Base-by-base conservation (phyloP, 1,140 invertebrate species). In the Brachionus paranguensis region DNA sequence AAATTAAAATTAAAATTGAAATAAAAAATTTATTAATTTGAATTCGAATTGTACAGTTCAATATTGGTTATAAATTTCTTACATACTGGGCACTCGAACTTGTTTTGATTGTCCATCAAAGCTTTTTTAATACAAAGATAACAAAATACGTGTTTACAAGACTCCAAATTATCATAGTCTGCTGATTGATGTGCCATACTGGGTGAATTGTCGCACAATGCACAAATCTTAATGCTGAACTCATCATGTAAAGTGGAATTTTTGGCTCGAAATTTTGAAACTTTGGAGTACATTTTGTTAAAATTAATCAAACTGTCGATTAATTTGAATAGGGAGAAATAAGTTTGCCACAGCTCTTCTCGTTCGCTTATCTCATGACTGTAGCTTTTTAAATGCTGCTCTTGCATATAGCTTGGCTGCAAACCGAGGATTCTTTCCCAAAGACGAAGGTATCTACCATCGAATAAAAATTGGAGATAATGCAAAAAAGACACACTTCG, bases 341-440 rank as follows among this genome's bases (percentile, higher is more conserved):
- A 81, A 45, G 78, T 81, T 68, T 81, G 53, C 78, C 78, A 81
- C 20, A 81, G 27, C 33, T 81, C 78, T 68, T 81, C 78, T 2
- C 78, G 50, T 27, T 64, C 53, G 29, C 78, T 81, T 3, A 60
- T 41, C n/a, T 60, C 33, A 47, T 81, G 64, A 17, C 64, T 47
- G n/a, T 43, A 64, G 6, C 53, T 60, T 41, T 47, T 43, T 5
- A 81, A 3, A 4, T 27, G 41, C 17, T 60, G 64, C n/a, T 68
- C 64, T 64, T 24, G 37, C 10, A 12, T 24, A 17, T 81, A 81
- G 10, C 3, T 43, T 47, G 78, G 53, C 37, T 37, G 24, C 20
- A 81, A 68, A 20, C 60, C 33, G 14, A 81, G 41, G 3, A 81
- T 5, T 81, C 78, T 81, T 37, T 60, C 78, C 53, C 64, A 81